phyloP scores from a whole-genome alignment of 1,140 invertebrate genomes.

The Cyclargus thomasi region DNA sequence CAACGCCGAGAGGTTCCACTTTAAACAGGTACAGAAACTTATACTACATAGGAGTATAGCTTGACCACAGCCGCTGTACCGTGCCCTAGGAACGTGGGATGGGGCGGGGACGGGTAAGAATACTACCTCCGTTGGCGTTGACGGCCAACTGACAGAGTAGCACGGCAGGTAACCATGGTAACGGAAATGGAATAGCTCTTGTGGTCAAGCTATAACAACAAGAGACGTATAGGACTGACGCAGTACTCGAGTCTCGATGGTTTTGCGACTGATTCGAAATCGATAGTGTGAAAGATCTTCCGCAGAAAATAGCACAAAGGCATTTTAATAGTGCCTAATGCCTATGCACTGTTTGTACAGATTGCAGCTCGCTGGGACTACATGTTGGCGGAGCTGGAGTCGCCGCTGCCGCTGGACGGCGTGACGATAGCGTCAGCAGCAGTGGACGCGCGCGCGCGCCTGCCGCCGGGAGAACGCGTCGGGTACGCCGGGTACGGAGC shows the following conservation, averaged over 20 bases:
- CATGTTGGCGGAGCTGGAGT: slow-evolving; percentile 50
- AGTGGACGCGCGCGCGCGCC: slow-evolving; percentile 30
- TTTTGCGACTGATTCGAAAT: too few relatives aligned
- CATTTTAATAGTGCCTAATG: not conserved
- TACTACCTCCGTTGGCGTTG: too few relatives aligned
- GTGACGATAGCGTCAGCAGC: slow-evolving; percentile 40
- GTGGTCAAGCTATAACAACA: too few relatives aligned
- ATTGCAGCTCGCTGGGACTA: slow-evolving; percentile 61
- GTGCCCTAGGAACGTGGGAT: too few relatives aligned
- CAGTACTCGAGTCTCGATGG: too few relatives aligned
- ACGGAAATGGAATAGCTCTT: too few relatives aligned
- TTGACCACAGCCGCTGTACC: too few relatives aligned
- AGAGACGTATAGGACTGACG: too few relatives aligned
- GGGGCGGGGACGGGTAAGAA: too few relatives aligned
- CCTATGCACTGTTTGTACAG: slow-evolving; percentile 24
- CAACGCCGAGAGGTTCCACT: slow-evolving; percentile 37
- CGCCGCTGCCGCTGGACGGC: slow-evolving; percentile 46
- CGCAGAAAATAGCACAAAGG: too few relatives aligned
- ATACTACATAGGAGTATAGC: not conserved
- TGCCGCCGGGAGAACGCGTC: slow-evolving; percentile 32
- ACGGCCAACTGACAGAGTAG: too few relatives aligned
- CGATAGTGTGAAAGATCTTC: not conserved
- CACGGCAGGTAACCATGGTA: too few relatives aligned
- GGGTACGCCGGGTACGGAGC: slow-evolving; percentile 58
- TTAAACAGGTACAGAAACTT: slow-evolving; percentile 47